Evolutionary conservation across 2,888 invertebrate species (phyloP).

Genomic region (Eupithecia centaureata): DNA sequence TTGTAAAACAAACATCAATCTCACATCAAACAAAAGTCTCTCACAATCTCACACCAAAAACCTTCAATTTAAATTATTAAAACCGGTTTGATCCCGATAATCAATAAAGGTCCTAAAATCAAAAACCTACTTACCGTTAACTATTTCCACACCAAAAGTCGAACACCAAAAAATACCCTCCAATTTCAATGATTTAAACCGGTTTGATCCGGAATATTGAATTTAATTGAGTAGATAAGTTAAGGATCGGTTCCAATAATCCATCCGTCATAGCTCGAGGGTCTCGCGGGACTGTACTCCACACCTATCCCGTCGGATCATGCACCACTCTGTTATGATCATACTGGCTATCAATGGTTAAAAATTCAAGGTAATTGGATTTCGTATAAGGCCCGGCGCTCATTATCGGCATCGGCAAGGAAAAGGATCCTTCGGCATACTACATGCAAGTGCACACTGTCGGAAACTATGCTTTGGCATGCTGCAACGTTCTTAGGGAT

Average conservation of each 20-base stretch:
- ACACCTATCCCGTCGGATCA: conserved; percentile 22
- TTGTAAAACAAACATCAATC: background rate
- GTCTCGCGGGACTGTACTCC: conserved; percentile 4
- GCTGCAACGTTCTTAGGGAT: no score
- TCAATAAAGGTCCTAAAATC: background rate
- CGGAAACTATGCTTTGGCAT: no score
- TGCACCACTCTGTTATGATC: conserved; percentile 8
- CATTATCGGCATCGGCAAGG: no score
- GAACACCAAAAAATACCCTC: background rate
- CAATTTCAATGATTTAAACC: conserved; percentile 22
- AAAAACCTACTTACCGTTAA: background rate
- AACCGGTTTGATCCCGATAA: no score
- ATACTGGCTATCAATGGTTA: background rate
- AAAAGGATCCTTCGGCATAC: no score
- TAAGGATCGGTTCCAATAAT: conserved; percentile 38
- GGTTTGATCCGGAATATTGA: conserved; percentile 31
- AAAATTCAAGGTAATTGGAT: background rate
- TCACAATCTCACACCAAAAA: no score
- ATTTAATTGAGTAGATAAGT: conserved; percentile 41
- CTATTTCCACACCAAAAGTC: background rate
- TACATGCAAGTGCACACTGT: no score
- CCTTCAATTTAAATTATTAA: no score
- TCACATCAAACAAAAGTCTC: no score
- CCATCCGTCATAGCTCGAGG: conserved; percentile 30
- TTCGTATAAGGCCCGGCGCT: background rate